Evolutionary conservation across 2,888 invertebrate genomes (phyloP).

Genomic region (Caenorhabditis uteleia): DNA sequence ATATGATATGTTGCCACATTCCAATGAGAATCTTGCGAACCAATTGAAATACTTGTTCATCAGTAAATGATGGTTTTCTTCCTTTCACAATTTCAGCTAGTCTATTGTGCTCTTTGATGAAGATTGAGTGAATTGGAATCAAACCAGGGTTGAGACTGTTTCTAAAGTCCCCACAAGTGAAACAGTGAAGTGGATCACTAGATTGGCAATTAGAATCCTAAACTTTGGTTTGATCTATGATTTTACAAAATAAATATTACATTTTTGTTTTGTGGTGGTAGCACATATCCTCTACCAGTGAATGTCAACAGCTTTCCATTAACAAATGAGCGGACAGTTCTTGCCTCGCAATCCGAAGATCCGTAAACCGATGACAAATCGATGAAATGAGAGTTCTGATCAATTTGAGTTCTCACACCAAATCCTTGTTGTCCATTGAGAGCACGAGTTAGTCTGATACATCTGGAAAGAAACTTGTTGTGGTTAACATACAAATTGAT

Average conservation of each 20-base stretch:
- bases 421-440: conserved; percentile 87
- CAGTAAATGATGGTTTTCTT: conserved; percentile 33
- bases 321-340: conserved; percentile 79
- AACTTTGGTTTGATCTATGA: too few species aligned
- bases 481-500: too few species aligned
- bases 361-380: conserved; percentile 82
- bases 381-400: conserved; percentile 82
- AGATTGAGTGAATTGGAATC: conserved; percentile 51
- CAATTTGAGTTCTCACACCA: conserved; percentile 48
- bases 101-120: conserved; percentile 61
- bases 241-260: conserved; percentile 4
- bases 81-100: conserved; percentile 40
- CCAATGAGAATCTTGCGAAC: conserved; percentile 70
- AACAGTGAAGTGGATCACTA: conserved; percentile 41
- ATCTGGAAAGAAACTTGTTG: conserved; percentile 69
- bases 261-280: conserved; percentile 43
- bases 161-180: conserved; percentile 54
- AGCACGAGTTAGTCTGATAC: conserved; percentile 91
- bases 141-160: conserved; percentile 44
- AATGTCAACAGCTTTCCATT: conserved; percentile 39
- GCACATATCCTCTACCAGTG: conserved; percentile 33
- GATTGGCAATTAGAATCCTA: conserved; percentile 51
- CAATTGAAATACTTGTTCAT: conserved; percentile 47
- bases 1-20: conserved; percentile 74
- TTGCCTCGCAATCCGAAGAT: conserved; percentile 83